Base-by-base conservation (phyloP, 2,888 invertebrate genomes). In the Xanthorhoe designata region DNA sequence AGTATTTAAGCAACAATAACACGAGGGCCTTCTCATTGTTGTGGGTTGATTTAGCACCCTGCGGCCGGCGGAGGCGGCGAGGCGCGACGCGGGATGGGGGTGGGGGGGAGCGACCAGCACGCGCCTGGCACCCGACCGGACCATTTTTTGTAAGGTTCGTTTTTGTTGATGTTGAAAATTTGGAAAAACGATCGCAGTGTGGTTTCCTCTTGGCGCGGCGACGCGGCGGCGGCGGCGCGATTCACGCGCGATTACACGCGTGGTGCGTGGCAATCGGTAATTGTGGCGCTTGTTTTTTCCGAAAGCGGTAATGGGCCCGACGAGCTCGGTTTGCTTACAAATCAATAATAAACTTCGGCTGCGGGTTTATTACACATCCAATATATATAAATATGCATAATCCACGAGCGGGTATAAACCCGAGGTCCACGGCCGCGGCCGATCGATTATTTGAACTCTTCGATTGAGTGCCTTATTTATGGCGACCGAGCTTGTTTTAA, bases 1-100 rank as follows among this genome's bases (percentile, higher is more conserved):
- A 74, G 81, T 83, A 81, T 80, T 80, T 80, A 78, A 77, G 75
- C 73, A 81, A 79, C 78, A 81, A 84, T 82, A 78, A 76, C 66
- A 66, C 70, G 75, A 76, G 74, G 59, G 66, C 68, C 79, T 70
- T 77, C 24, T 24, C 51, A 59, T 81, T 81, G 79, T 52, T 83
- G 71, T 69, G 62, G 58, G 52, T 73, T 81, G 80, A 81, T 80
- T 82, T 81, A 81, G 78, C 75, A 70, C 76, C 76, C 70, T 61
- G 65, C 69, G 66, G 42, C 56, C 58, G 67, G 64, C 55, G 61
- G 58, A 57, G 13, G 38, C 9, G 13, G 38, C 13, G 38, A 10
- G 8, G 35, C 35, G 35, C 7, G 38, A 10, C 38, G 38, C 10
- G 38, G 38, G 13, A 1, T 2, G 13, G 38, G 38, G 38, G 38